Base-by-base conservation (phyloP, 2,888 invertebrate species). In the Bellardia bayeri region DNA sequence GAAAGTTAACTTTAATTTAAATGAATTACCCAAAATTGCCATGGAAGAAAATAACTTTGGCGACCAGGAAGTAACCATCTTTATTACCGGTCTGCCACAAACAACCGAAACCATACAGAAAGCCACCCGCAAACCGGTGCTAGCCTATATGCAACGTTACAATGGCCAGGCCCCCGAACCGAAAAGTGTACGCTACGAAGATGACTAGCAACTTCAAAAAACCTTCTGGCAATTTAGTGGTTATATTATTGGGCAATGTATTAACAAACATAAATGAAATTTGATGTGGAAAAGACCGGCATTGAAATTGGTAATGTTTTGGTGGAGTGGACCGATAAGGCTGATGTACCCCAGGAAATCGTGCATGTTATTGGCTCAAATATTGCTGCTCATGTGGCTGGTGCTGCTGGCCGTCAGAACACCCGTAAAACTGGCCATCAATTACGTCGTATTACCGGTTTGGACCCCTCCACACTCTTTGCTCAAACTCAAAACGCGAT, bases 301-400 rank as follows among this genome's bases (percentile, higher is more conserved):
- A 89, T 75, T 33, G 88, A 88, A 78, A 88, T 93, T 68, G 93
- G 91, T 75, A 90, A 92, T 80, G 90, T 90, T 82, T 89, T 93
- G 74, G 90, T 90, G 13, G 89, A 90, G 81, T 86, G 91, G 76
- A 90, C 89, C 87, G 90, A 88, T 84, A 89, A 90, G 80, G 86
- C 88, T 82, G 90, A 89, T 85, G 83, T 90, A 86, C 90, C 92
- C 69, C 89, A 91, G 54, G 90, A 91, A 89, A 91, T 90, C 68
- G 89, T 93, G 40, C 92, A 93, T 13, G 37, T 93, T 75, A 91
- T 93, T 58, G 93, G 91, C 33, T 92, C 92, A 63, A 91, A 90
- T 80, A 84, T 92, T 49, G 92, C 90, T 66, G 92, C 93, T 49
- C 93, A 93, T 79, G 91, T 94, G 79, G 93, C 91, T 74, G 94